Evolutionary conservation across 2,113 vertebrate species (phyloP).

Genomic region (Neofelis nebulosa): DNA sequence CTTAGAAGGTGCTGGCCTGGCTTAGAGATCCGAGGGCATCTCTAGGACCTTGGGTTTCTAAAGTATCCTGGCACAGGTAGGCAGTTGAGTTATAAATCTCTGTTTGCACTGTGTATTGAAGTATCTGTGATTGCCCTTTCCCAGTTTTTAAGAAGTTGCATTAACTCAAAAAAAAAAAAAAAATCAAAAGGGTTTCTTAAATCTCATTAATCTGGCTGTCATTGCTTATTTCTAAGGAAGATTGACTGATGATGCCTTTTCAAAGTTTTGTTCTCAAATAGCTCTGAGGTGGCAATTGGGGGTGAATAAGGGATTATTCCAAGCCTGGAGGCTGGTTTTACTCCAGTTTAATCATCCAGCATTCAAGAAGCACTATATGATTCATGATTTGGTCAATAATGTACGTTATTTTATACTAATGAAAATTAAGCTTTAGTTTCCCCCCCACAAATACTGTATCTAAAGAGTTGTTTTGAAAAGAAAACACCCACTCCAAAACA

Average conservation of each 20-base stretch:
- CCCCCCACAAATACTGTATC: neutral
- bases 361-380: neutral
- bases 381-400: neutral
- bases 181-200: neutral
- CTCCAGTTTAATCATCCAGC: neutral
- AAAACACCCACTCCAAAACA: neutral
- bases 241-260: conserved; percentile 37
- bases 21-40: neutral
- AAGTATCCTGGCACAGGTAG: neutral
- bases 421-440: neutral
- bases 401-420: neutral
- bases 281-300: neutral
- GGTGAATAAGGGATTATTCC: neutral
- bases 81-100: neutral
- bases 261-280: conserved; percentile 24
- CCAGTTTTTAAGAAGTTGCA: neutral
- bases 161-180: neutral
- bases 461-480: conserved; percentile 34
- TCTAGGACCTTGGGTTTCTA: neutral
- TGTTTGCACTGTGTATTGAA: neutral
- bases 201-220: conserved; percentile 9
- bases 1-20: neutral
- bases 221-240: conserved; percentile 48
- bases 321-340: neutral
- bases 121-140: neutral